Evolutionary conservation across 2,888 invertebrate species (phyloP), one percentile per base, ranked within the genome.

Genomic region (Stictocephala bisonia): DNA sequence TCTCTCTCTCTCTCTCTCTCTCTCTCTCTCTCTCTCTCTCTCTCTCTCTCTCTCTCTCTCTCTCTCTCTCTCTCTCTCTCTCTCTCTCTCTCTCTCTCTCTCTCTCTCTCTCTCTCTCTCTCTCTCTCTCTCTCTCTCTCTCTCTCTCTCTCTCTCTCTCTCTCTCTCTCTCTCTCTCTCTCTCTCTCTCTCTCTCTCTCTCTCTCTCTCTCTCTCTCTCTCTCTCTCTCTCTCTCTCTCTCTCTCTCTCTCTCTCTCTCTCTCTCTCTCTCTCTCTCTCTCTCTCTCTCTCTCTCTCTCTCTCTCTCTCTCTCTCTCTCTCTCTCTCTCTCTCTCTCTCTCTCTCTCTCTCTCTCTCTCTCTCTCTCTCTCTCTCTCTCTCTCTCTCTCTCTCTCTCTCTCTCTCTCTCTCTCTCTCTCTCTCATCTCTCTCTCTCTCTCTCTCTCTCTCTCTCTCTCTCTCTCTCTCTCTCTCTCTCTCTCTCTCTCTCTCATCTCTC

Each of bases 1-100:
- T 13, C 67, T 48, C 3, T 18, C 40, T 66, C 35, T 41, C 50
- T 15, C 29, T 40, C 56, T 60, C 56, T 15, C 15, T 20, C 48
- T 66, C n/a, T 31, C 22, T 64, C 64, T 0, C 22, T 40, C 41
- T 64, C 64, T 48, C 22, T 64, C 41, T 24, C 11, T 68, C 68
- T 51, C 35, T 35, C 11, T 64, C 64, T 64, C 35, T 56, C n/a
- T 67, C 48, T 44, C 13, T 7, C 68, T 22, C 22, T 15, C 64
- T 41, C 64, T 20, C 64, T 31, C 22, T 13, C n/a, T n/a, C n/a
- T n/a, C n/a, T n/a, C n/a, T 13, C 56, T 31, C 22, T 60, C 22
- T 44, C 48, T 24, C 15, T 44, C 31, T 29, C 18, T 27, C 31
- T 50, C 50, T 18, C 29, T 4, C 40, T 71, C 6, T 15, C 3